Evolutionary conservation across 2,113 vertebrate species (phyloP).

Genomic region (Syngnathus scovelli): DNA sequence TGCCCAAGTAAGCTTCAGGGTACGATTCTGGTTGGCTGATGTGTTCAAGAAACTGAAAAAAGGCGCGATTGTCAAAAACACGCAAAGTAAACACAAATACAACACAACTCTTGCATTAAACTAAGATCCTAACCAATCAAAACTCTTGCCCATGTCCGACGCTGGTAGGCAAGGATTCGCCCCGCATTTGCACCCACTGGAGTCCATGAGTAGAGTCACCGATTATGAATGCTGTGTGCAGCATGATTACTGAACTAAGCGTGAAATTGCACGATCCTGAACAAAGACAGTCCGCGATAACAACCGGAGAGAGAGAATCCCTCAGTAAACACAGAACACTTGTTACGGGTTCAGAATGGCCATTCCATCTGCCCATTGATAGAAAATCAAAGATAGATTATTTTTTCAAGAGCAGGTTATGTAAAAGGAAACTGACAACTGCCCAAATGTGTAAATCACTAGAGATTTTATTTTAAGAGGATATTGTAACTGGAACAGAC

Average conservation of each 20-base stretch:
- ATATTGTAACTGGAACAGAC: background rate
- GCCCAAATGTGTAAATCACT: no score
- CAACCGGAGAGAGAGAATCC: conserved; percentile 40
- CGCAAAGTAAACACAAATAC: background rate
- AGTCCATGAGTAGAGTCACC: conserved; percentile 43
- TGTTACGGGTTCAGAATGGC: conserved; percentile 54
- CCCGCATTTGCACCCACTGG: conserved; percentile 24
- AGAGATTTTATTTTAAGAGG: background rate
- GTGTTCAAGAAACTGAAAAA: background rate
- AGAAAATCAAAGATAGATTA: conserved; percentile 27
- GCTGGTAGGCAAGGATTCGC: conserved; percentile 12
- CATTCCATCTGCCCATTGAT: conserved; percentile 32
- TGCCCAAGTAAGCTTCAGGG: background rate
- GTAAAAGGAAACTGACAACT: no score
- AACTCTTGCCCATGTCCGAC: conserved; percentile 10
- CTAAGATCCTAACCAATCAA: background rate
- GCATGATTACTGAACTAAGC: conserved; percentile 63
- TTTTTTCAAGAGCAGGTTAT: no score
- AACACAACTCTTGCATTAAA: background rate
- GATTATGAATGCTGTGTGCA: conserved; percentile 55
- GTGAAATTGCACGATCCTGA: conserved; percentile 59
- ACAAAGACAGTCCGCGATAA: conserved; percentile 56
- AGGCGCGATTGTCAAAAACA: background rate
- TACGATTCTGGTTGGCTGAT: background rate
- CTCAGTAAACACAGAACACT: conserved; percentile 38